These are phyloP conservation scores for Callaeas wilsoni DNA, from an alignment of 2,113 vertebrate genomes.

Conservation along the genomic window DNA sequence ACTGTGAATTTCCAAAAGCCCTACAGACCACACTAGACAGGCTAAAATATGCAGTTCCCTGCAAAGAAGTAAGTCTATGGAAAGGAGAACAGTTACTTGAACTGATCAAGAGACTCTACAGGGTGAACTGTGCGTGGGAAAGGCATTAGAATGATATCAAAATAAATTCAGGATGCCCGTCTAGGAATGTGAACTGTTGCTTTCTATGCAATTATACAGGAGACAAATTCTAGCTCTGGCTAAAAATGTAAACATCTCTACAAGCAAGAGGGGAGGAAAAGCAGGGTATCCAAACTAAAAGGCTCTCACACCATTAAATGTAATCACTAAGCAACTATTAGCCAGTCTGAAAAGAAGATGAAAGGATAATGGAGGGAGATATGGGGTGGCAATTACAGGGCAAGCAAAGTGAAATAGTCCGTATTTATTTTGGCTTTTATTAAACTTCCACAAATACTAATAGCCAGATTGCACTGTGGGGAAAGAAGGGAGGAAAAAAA, in stretches of 20 bases:
- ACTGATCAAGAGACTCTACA: not conserved
- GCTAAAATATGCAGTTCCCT: not conserved
- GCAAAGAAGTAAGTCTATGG: not conserved
- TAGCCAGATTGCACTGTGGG: not conserved
- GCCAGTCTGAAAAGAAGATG: slow-evolving; percentile 49
- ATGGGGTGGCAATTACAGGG: not conserved
- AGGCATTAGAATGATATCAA: not conserved
- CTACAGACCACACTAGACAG: too few relatives aligned
- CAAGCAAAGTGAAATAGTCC: not conserved
- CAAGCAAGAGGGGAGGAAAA: not conserved
- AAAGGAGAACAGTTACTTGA: not conserved
- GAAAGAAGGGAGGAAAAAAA: not conserved
- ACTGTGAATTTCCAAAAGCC: not conserved
- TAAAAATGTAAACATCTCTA: slow-evolving; percentile 51
- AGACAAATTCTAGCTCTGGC: slow-evolving; percentile 24
- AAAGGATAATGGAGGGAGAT: slow-evolving; percentile 60
- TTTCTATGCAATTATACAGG: slow-evolving; percentile 4
- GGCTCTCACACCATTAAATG: slow-evolving; percentile 46
- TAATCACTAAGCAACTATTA: slow-evolving; percentile 46
- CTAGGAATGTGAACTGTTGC: slow-evolving; percentile 22
- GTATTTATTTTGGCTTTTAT: slow-evolving; percentile 15
- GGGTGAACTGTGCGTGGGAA: not conserved
- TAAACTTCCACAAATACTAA: not conserved
- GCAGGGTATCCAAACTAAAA: slow-evolving; percentile 41
- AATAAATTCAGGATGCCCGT: slow-evolving; percentile 28